Base-by-base conservation (phyloP, 2,113 vertebrate genomes). In the Syngnathus typhle region DNA sequence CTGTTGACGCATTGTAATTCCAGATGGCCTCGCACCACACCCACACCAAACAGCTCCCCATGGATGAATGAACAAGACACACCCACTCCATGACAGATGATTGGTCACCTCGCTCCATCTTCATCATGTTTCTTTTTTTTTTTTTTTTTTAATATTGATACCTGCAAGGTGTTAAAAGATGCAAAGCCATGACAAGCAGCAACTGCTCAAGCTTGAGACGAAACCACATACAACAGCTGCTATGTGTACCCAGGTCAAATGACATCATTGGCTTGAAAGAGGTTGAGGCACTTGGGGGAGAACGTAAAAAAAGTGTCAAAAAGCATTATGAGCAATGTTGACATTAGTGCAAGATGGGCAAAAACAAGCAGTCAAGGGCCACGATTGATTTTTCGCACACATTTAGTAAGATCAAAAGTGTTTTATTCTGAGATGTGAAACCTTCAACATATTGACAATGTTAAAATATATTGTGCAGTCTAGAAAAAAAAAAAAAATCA, bases 1-100 rank as follows among this genome's bases (percentile, higher is more conserved):
- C 64, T 13, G 51, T 65, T 68, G 70, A 51, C 75, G 59, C 39
- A 8, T 38, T 80, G 81, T 76, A 82, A 84, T 80, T 87, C 78
- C 70, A 88, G 74, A 79, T 70, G 69, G 54, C 21, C 65, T 65
- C 41, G 44, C 65, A 71, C 72, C 67, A 74, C 75, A 60, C 80
- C 75, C 69, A 73, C 79, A 47, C 46, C 56, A 13, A 63, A 7
- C 16, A 66, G 72, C 65, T 38, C 73, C 49, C 16, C 60, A 41
- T 51, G 55, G 70, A 65, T 56, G 70, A 72, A 58, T 41, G 39
- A 10, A 67, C 56, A 44, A 69, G 63, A 11, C 23, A 74, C 12
- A 19, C 76, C 81, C 62, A 77, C 74, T 76, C 18, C 6, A 8
- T 51, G 18, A n/a, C 18, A 13, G 18, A n/a, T 19, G 3, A 51